Conservation (phyloP, 2,113 vertebrate genomes). For the Strigops habroptila region DNA sequence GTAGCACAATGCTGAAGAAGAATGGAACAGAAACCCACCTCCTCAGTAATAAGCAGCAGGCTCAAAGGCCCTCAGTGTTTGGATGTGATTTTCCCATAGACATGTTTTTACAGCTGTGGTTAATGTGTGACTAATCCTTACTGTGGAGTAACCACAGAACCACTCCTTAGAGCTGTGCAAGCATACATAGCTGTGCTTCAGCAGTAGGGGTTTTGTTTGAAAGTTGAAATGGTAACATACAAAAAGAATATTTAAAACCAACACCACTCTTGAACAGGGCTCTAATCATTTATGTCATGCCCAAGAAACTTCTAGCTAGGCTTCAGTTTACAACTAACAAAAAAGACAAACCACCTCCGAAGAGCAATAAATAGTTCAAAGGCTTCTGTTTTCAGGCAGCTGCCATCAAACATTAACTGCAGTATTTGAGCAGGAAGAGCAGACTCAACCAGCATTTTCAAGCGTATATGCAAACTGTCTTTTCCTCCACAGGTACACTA, state of each 20-base stretch:
- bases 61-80: background rate
- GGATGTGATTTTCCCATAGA: conserved; percentile 40
- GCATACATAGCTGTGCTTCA: background rate
- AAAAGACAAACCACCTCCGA: background rate
- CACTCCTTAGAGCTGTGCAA: conserved; percentile 33
- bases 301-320: background rate
- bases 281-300: background rate
- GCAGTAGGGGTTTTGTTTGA: background rate
- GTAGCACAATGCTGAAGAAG: background rate
- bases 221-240: background rate
- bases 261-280: background rate
- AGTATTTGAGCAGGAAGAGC: conserved; percentile 1
- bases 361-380: conserved; percentile 30
- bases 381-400: background rate
- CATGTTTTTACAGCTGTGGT: conserved; percentile 67
- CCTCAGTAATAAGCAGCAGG: background rate
- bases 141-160: conserved; percentile 41
- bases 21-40: conserved; percentile 20
- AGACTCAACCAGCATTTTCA: background rate
- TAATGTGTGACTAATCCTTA: conserved; percentile 68
- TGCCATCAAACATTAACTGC: conserved; percentile 63
- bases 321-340: background rate
- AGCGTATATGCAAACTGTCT: background rate
- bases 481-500: background rate
- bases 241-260: background rate